Conservation (phyloP, 2,113 vertebrate species). For the Rhabdornis inornatus region DNA sequence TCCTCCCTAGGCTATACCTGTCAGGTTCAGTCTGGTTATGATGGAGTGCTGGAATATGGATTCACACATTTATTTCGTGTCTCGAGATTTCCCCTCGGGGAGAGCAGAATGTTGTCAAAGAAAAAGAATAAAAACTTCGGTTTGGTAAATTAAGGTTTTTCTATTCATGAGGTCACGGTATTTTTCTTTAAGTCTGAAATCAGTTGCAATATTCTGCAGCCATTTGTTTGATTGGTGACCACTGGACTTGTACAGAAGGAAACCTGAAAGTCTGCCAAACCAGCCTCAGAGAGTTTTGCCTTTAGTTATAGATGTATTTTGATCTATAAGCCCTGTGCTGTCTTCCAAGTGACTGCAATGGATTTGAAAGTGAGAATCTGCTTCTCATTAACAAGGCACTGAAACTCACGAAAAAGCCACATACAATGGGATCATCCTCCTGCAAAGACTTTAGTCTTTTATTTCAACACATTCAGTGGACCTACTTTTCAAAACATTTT, state of each 20-base stretch:
- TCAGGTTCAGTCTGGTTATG: slow-evolving; percentile 26
- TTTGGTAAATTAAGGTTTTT: background rate
- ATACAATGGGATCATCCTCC: background rate
- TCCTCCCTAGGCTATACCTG: slow-evolving; percentile 49
- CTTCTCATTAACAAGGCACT: background rate
- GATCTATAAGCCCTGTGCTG: background rate
- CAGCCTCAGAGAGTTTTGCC: background rate
- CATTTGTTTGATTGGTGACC: background rate
- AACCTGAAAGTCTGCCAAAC: background rate
- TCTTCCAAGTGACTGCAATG: background rate
- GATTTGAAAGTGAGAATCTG: background rate
- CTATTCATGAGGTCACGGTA: background rate
- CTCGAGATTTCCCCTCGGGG: background rate
- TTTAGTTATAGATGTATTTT: background rate
- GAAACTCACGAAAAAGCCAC: background rate
- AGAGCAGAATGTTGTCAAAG: background rate
- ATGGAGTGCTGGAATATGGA: slow-evolving; percentile 14
- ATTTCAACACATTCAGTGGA: background rate
- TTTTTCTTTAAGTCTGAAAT: background rate
- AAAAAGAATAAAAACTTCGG: background rate
- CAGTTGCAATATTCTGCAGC: background rate
- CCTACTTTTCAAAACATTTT: background rate
- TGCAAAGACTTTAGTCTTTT: background rate
- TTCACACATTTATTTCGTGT: background rate
- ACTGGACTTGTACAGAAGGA: background rate